Evolutionary conservation across 2,113 vertebrate genomes (phyloP), one percentile per base, ranked within the genome.

Genomic region (Piprites chloris): DNA sequence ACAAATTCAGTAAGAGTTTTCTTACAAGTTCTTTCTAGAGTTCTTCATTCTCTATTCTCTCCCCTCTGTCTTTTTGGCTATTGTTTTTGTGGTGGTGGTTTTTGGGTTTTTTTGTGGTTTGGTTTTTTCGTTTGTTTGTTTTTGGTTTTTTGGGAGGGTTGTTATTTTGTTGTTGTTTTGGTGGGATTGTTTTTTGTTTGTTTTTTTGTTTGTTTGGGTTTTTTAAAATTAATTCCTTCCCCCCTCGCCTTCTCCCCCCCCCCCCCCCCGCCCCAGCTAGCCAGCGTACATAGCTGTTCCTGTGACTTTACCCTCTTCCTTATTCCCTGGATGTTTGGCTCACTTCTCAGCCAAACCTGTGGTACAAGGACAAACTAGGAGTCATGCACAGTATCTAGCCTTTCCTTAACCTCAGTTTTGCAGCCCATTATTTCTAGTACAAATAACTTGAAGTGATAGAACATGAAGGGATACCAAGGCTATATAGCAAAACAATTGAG

Each of bases 271-370:
- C n/a, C 33, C 24, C 9, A 47, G 26, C 21, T 44, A 68, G 58
- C 12, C 37, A 53, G 18, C 8, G 10, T n/a, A 61, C 26, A 24
- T 8, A 15, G 13, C 11, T 86, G 11, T 39, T 75, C 47, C 32
- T 52, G 11, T 26, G 7, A 18, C 28, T 56, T 89, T 23, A 12
- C 3, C 3, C 14, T 77, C 42, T 81, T 77, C 44, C 28, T 53
- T 47, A 42, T 75, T 75, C 21, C n/a, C 35, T 28, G 35, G 10
- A 9, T 42, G 18, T 17, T 85, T 66, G 35, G 16, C 53, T 75
- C 0, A 0, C 6, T 2, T 32, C 24, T 83, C 50, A 55, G 26
- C 18, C 39, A 71, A 85, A 56, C 35, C 11, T 15, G 0, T 19
- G 37, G 27, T 24, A 74, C 65, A 87, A 91, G 61, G 39, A 68